Evolutionary conservation across 1,140 invertebrate species (phyloP).

Genomic region (Drosophila mauritiana): DNA sequence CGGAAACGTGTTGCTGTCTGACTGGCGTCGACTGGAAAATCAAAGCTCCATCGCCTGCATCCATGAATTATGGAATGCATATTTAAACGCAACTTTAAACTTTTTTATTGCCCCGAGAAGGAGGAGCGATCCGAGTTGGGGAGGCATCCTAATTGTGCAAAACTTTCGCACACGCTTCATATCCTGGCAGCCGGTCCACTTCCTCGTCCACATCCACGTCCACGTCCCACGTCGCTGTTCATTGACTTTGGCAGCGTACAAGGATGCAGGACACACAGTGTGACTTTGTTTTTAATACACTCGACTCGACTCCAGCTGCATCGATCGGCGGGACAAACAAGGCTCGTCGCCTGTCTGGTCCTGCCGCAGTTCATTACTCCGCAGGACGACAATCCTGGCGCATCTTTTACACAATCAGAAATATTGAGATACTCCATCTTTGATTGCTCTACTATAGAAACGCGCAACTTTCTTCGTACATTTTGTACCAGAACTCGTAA

Average conservation of each 20-base stretch:
- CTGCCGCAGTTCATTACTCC: conserved; percentile 74
- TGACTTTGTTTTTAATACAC: conserved; percentile 83
- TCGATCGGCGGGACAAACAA: conserved; percentile 77
- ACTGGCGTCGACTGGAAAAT: conserved; percentile 56
- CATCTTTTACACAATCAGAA: conserved; percentile 2
- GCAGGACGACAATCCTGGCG: conserved; percentile 22
- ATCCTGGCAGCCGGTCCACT: conserved; percentile 37
- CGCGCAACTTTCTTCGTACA: too few relatives aligned
- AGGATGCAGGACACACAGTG: conserved; percentile 68
- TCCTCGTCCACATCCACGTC: neutral
- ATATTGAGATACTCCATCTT: too few relatives aligned
- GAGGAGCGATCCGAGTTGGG: neutral
- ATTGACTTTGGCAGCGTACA: conserved; percentile 76
- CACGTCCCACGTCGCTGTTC: conserved; percentile 63
- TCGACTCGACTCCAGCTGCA: conserved; percentile 65
- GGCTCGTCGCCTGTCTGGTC: conserved; percentile 56
- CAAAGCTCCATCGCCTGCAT: conserved; percentile 29
- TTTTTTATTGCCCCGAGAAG: conserved; percentile 72
- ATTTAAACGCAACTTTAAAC: conserved; percentile 80
- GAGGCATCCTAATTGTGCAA: conserved; percentile 76
- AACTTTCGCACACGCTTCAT: conserved; percentile 75
- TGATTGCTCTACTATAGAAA: too few relatives aligned
- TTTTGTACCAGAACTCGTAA: too few relatives aligned
- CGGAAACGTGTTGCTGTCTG: conserved; percentile 76
- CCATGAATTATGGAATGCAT: conserved; percentile 77